Conservation (phyloP, 2,797 vertebrate species). For the Sebastes jordani region DNA sequence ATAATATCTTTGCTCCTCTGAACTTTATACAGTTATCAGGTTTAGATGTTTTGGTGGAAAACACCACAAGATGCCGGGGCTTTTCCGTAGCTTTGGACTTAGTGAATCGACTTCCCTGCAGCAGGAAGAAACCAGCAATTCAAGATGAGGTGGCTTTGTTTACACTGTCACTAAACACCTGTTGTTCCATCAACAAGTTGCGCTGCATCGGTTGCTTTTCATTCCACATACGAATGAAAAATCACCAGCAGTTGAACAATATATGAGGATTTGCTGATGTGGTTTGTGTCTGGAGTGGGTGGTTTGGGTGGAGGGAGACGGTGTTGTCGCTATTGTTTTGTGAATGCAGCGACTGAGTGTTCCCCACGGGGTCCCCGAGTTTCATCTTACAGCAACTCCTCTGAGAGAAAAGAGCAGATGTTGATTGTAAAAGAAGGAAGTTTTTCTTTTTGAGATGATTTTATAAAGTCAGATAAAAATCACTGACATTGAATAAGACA, state of each 20-base stretch:
- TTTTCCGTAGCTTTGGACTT: not conserved
- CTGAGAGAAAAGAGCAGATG: constrained; percentile 14
- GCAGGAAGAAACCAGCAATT: constrained; percentile 49
- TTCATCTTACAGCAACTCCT: constrained; percentile 11
- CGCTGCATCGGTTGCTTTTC: constrained; percentile 40
- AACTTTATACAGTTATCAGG: not conserved
- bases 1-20: not conserved
- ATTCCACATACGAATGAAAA: constrained; percentile 7
- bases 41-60: constrained; percentile 23
- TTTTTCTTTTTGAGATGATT: not conserved
- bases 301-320: constrained; percentile 3
- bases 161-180: constrained; percentile 75
- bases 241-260: constrained; percentile 1
- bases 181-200: constrained; percentile 76
- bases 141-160: constrained; percentile 63
- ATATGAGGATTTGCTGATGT: constrained; percentile 25
- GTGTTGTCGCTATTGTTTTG: constrained; percentile 10
- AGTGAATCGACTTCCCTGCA: not conserved
- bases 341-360: not conserved
- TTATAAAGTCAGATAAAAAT: not conserved
- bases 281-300: not conserved
- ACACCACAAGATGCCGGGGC: not conserved
- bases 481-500: not conserved
- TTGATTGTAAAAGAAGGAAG: not conserved
- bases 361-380: not conserved